These are phyloP conservation scores for Lochmaea capreae DNA, from an alignment of 2,888 invertebrate genomes.

Conservation along the genomic window DNA sequence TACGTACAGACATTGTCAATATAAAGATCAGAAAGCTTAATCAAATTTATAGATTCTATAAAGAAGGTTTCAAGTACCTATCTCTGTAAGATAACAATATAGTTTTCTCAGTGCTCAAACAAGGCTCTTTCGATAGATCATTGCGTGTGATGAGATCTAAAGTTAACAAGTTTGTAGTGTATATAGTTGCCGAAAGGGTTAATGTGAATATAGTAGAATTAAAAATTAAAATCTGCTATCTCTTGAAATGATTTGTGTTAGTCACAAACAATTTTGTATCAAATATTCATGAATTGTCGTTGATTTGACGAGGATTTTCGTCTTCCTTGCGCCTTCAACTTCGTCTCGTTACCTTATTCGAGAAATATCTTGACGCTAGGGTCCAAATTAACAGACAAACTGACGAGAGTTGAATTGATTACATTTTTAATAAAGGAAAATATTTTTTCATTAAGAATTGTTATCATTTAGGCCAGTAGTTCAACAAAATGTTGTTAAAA, in stretches of 20 bases:
- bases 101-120: too few species aligned
- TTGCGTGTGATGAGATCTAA: too few species aligned
- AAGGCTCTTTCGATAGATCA: too few species aligned
- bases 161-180: too few species aligned
- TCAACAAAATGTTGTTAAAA: not conserved
- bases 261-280: not conserved
- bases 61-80: too few species aligned
- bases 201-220: too few species aligned
- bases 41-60: too few species aligned
- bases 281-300: constrained; percentile 6
- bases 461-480: not conserved
- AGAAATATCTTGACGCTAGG: constrained; percentile 12
- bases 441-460: constrained; percentile 8
- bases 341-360: not conserved
- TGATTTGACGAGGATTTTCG: constrained; percentile 9
- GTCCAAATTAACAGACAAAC: constrained; percentile 4
- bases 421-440: not conserved
- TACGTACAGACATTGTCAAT: too few species aligned
- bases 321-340: not conserved
- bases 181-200: too few species aligned
- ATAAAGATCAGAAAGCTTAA: too few species aligned
- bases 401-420: not conserved
- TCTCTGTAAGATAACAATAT: too few species aligned
- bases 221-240: too few species aligned
- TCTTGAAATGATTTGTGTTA: constrained; percentile 8